Conservation (phyloP, 1,140 invertebrate genomes). For the Pomacea maculata region DNA sequence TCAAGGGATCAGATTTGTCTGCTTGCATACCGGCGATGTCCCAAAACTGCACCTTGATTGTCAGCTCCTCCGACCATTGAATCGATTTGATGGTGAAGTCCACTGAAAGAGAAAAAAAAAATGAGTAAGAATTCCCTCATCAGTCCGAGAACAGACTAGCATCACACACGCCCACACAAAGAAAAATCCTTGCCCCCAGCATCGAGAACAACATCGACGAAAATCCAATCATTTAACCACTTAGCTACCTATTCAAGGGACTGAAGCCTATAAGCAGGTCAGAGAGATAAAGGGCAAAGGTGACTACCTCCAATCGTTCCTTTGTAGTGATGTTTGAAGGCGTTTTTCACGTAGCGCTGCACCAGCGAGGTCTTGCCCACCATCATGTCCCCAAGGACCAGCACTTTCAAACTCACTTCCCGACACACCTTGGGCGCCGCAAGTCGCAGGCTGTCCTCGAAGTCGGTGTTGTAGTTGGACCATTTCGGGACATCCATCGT, state of each 20-base stretch:
- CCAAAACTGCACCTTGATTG: constrained; percentile 17
- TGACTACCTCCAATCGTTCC: constrained; percentile 13
- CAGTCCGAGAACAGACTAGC: too few relatives aligned
- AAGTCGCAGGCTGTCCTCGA: too few relatives aligned
- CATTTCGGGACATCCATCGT: too few relatives aligned
- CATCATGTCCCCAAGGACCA: constrained; percentile 13
- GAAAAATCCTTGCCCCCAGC: too few relatives aligned
- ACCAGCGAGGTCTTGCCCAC: constrained; percentile 22
- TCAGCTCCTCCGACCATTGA: constrained; percentile 4
- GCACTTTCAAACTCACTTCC: constrained; percentile 5
- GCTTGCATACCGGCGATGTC: constrained; percentile 10
- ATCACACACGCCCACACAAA: too few relatives aligned
- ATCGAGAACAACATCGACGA: too few relatives aligned
- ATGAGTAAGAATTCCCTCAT: too few relatives aligned
- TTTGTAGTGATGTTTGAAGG: constrained; percentile 9
- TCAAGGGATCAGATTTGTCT: neutral
- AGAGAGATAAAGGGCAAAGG: too few relatives aligned
- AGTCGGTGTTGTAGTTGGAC: too few relatives aligned
- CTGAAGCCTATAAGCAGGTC: too few relatives aligned
- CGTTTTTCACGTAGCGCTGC: constrained; percentile 21
- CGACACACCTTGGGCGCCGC: neutral
- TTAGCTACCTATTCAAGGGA: too few relatives aligned
- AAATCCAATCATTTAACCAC: too few relatives aligned
- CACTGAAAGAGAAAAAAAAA: constrained; percentile 2
- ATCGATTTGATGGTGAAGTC: constrained; percentile 14